Percentiles rank a stretch among this genome's conserved stretches.
phyloP scores from a whole-genome alignment of 2,113 vertebrate genomes.

The Podilymbus podiceps region DNA sequence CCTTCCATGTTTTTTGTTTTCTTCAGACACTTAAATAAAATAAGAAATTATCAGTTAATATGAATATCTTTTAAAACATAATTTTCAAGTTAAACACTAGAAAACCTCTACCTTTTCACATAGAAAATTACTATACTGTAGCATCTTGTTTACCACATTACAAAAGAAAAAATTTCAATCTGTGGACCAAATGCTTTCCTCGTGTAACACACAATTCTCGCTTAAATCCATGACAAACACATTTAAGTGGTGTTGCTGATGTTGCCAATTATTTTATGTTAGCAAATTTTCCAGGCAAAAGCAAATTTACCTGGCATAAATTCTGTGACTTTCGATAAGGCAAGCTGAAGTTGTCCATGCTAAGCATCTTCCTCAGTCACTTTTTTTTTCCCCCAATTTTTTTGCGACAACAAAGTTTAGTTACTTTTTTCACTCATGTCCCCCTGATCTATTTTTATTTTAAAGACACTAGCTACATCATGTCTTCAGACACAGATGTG shows the following conservation, averaged over 20 bases:
- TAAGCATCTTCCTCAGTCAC: neutral
- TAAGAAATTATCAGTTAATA: conserved; percentile 46
- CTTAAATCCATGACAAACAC: neutral
- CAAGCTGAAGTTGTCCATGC: neutral
- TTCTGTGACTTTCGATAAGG: neutral
- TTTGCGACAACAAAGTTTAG: neutral
- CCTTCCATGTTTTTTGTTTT: conserved; percentile 73
- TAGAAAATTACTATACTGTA: neutral
- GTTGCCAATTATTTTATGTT: neutral
- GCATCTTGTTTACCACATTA: neutral
- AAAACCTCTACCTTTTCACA: neutral
- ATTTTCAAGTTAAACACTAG: neutral
- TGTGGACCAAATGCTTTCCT: neutral
- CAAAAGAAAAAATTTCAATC: neutral
- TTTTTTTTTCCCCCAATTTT: neutral
- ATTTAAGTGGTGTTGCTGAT: neutral
- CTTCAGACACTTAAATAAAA: conserved; percentile 61
- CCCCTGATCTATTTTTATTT: neutral
- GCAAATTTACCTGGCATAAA: neutral
- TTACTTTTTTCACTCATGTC: neutral
- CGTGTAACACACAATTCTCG: neutral
- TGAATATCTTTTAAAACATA: neutral
- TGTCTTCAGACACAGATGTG: neutral
- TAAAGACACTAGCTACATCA: neutral
- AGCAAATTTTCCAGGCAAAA: neutral